Evolutionary conservation across 2,888 invertebrate species (phyloP), one percentile per base, ranked within the genome.

Genomic region (Phytoseiulus persimilis): DNA sequence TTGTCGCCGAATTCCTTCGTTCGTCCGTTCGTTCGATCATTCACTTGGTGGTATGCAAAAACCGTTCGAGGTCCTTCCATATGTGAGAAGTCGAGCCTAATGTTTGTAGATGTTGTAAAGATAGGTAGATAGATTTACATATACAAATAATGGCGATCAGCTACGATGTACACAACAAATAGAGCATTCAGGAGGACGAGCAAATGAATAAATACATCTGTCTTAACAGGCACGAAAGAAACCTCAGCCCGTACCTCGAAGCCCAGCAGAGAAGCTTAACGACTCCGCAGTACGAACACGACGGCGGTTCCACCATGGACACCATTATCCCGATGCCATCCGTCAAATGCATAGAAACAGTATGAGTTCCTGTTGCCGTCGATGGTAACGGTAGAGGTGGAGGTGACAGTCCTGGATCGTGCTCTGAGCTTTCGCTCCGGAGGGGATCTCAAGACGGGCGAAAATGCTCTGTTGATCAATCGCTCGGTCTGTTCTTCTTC

Each of bases 131-230:
- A 65, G 18, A 65, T 65, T 28, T 23, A 65, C 65, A 65, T 65
- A 65, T 65, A 65, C 65, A 65, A 65, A 65, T 65, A 65, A 65
- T 65, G 18, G 65, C 65, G 65, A 65, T 65, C 65, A 65, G 9
- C 65, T 28, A 65, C 18, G 65, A 65, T 65, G 65, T 65, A 65
- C 65, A 23, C 28, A 65, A 65, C 65, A 65, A 65, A 65, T 2
- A 65, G 65, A 65, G 65, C 65, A 65, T 65, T 65, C 65, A 65
- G 65, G 65, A 65, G 65, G 65, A 65, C 65, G 65, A 65, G 65
- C 65, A 65, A 65, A 65, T 3, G 23, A 65, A 87, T 83, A 28
- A 83, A 83, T 83, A 28, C 31, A 83, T 83, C n/a, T n/a, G 83
- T 83, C 9, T 9, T 31, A 32, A 65, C 65, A 65, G 65, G 65